phyloP scores from a whole-genome alignment of 35 echinoderm and acorn worm genomes.

The Heliocidaris erythrogramma region DNA sequence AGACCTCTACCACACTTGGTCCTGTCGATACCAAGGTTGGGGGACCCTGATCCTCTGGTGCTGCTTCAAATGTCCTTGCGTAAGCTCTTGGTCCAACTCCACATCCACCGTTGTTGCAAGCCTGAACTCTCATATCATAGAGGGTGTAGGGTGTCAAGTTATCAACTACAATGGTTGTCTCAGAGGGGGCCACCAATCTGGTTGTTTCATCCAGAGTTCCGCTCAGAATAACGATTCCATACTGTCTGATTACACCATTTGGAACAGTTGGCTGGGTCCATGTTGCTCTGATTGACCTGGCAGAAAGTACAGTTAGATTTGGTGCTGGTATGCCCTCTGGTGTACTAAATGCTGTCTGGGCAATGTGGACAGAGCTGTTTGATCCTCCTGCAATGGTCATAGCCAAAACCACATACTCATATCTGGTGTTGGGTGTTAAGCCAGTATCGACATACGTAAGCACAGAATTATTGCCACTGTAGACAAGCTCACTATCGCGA shows the following conservation, averaged over 20 bases:
- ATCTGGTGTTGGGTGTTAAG: constrained; percentile 81
- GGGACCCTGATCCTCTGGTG: constrained; percentile 75
- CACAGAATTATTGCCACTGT: constrained; percentile 44
- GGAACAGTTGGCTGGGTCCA: constrained; percentile 79
- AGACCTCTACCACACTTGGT: constrained; percentile 73
- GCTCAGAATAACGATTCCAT: constrained; percentile 81
- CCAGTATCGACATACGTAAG: constrained; percentile 60
- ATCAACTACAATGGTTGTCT: not conserved
- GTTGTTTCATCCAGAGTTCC: constrained; percentile 72
- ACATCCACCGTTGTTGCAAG: constrained; percentile 82
- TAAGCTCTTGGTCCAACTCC: constrained; percentile 88
- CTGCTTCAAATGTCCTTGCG: constrained; percentile 78
- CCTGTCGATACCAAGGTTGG: constrained; percentile 74
- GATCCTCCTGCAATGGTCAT: constrained; percentile 71
- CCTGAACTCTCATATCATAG: constrained; percentile 90
- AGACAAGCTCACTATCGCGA: constrained; percentile 57
- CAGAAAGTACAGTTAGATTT: constrained; percentile 62
- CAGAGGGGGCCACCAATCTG: not conserved
- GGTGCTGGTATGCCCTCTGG: constrained; percentile 89
- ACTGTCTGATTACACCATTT: constrained; percentile 81
- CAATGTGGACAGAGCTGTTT: constrained; percentile 68
- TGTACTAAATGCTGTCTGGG: constrained; percentile 69
- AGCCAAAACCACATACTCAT: constrained; percentile 80
- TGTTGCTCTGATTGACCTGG: constrained; percentile 67
- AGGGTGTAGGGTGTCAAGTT: constrained; percentile 72